Conservation (phyloP, 2,113 vertebrate genomes). For the Phrynosoma blainvillii region DNA sequence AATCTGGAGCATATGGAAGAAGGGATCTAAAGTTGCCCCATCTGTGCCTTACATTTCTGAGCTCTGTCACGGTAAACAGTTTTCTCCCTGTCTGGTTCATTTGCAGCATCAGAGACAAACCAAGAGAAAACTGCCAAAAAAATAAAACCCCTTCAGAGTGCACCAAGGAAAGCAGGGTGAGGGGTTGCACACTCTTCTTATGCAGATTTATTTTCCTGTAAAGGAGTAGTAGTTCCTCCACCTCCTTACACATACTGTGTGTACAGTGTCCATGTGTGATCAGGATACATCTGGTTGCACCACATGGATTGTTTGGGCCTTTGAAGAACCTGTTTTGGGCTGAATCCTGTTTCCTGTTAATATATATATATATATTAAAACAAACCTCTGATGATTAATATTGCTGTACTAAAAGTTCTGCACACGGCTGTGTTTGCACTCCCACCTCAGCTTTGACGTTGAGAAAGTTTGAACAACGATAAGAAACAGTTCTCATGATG, state of each 20-base stretch:
- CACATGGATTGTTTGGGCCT: not conserved
- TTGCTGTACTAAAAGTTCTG: not conserved
- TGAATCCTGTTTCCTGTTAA: not conserved
- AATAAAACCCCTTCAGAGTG: too few relatives aligned
- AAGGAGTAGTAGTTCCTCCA: not conserved
- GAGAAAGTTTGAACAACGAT: conserved; percentile 17
- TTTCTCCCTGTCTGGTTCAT: not conserved
- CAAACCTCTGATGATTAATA: not conserved
- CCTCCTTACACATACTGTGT: not conserved
- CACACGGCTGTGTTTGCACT: not conserved
- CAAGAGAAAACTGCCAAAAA: not conserved
- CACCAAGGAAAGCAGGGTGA: too few relatives aligned
- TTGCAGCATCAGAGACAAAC: not conserved
- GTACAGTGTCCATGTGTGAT: not conserved
- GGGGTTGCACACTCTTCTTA: not conserved
- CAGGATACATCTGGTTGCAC: not conserved
- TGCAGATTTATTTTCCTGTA: not conserved
- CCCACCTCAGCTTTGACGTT: not conserved
- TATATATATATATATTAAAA: not conserved
- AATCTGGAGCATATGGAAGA: not conserved
- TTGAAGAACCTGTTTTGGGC: not conserved
- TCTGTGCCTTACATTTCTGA: not conserved
- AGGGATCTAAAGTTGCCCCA: too few relatives aligned
- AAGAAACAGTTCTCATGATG: not conserved
- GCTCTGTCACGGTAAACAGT: not conserved